Conservation (phyloP, 2,797 vertebrate species). For the Bradypodion pumilum region DNA sequence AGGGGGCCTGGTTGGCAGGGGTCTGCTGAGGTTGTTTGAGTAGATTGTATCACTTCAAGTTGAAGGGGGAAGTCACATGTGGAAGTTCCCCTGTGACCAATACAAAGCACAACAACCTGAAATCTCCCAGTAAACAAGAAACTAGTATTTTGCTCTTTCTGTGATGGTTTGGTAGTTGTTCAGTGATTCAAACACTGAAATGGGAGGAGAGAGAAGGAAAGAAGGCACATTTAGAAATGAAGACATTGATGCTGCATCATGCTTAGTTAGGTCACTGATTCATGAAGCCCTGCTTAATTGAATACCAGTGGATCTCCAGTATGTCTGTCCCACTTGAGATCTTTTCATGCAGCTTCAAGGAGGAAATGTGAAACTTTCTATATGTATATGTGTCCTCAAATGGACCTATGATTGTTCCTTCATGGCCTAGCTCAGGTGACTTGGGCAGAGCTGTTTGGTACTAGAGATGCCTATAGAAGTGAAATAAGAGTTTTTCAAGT, state of each 20-base stretch:
- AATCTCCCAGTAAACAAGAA: neutral
- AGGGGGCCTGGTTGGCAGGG: too few relatives aligned
- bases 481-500: neutral
- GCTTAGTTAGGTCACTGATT: too few relatives aligned
- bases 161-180: neutral
- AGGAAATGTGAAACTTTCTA: neutral
- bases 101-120: neutral
- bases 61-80: neutral
- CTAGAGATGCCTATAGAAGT: neutral
- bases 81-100: neutral
- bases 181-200: too few relatives aligned
- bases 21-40: too few relatives aligned
- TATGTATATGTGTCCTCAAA: too few relatives aligned
- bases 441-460: too few relatives aligned
- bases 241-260: neutral
- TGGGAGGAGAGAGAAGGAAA: too few relatives aligned
- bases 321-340: neutral
- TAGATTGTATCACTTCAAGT: neutral
- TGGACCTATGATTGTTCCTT: too few relatives aligned
- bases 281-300: neutral
- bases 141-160: neutral
- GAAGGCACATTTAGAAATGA: neutral
- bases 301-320: neutral
- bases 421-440: too few relatives aligned
- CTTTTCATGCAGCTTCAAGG: neutral